phyloP scores from a whole-genome alignment of 2,113 vertebrate species.

The Petroica traversi region DNA sequence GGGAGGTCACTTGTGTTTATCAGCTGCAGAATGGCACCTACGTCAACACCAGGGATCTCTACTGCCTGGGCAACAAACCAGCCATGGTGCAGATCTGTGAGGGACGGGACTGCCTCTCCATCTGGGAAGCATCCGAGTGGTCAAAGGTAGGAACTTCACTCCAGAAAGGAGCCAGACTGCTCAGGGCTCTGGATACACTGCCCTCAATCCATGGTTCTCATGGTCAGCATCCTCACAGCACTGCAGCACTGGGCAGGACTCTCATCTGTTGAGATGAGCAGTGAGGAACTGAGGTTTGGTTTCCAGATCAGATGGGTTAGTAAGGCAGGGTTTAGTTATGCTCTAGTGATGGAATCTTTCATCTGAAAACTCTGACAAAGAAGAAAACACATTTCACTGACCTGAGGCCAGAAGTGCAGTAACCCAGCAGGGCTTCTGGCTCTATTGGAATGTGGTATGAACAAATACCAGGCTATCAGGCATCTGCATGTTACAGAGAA shows the following conservation, averaged over 20 bases:
- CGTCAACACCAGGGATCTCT: slow-evolving; percentile 82
- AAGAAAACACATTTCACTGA: neutral
- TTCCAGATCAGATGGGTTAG: neutral
- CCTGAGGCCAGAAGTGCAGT: neutral
- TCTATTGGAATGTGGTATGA: neutral
- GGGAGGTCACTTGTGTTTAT: slow-evolving; percentile 88
- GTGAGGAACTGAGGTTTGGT: neutral
- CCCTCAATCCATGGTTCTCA: neutral
- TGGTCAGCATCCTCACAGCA: neutral
- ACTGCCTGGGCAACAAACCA: slow-evolving; percentile 85
- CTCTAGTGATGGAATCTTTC: neutral
- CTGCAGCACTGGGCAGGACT: neutral
- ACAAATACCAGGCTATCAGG: neutral
- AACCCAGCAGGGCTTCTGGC: neutral
- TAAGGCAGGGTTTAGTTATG: neutral
- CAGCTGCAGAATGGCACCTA: slow-evolving; percentile 90
- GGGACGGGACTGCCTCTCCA: slow-evolving; percentile 85
- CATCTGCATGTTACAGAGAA: neutral
- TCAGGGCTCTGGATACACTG: neutral
- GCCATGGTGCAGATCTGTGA: slow-evolving; percentile 84
- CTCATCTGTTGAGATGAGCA: neutral
- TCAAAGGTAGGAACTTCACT: slow-evolving; percentile 80
- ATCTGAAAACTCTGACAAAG: neutral
- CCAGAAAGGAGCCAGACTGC: neutral
- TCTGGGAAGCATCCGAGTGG: slow-evolving; percentile 97